Conservation (phyloP, 2,113 vertebrate genomes). For the Pagrus major region DNA sequence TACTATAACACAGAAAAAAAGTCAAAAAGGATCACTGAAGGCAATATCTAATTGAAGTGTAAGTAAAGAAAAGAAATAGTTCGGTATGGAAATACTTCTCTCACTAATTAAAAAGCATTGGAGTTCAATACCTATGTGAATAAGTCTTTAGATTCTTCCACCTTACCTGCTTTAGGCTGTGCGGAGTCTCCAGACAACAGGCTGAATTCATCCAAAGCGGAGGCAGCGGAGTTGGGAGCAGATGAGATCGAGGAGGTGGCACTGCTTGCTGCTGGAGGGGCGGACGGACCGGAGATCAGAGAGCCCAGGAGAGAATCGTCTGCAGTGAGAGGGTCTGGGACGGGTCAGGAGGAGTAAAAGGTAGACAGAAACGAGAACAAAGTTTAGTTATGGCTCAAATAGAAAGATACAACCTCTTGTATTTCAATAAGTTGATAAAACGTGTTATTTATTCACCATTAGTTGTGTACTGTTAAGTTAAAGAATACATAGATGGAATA, state of each 20-base stretch:
- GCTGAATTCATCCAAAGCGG: slow-evolving; percentile 93
- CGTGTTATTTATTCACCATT: no score
- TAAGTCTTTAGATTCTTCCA: background rate
- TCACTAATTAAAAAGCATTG: background rate
- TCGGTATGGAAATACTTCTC: background rate
- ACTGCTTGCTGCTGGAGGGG: slow-evolving; percentile 48
- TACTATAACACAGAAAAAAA: no score
- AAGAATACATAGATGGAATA: background rate
- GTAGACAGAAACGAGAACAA: background rate
- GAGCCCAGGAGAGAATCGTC: slow-evolving; percentile 94
- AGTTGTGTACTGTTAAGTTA: no score
- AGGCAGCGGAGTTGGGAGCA: slow-evolving; percentile 67
- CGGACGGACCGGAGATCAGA: slow-evolving; percentile 88
- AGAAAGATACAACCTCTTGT: no score
- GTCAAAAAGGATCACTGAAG: background rate
- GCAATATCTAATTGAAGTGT: background rate
- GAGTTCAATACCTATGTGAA: background rate
- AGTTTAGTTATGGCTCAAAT: background rate
- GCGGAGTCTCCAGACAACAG: slow-evolving; percentile 87
- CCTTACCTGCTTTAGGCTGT: slow-evolving; percentile 90
- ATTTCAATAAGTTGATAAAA: no score
- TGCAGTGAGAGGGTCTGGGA: slow-evolving; percentile 89
- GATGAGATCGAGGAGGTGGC: slow-evolving; percentile 71
- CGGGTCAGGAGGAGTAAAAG: background rate
- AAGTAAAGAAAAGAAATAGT: no score